Evolutionary conservation across 1,140 invertebrate species (phyloP).

Genomic region (Cylas formicarius): DNA sequence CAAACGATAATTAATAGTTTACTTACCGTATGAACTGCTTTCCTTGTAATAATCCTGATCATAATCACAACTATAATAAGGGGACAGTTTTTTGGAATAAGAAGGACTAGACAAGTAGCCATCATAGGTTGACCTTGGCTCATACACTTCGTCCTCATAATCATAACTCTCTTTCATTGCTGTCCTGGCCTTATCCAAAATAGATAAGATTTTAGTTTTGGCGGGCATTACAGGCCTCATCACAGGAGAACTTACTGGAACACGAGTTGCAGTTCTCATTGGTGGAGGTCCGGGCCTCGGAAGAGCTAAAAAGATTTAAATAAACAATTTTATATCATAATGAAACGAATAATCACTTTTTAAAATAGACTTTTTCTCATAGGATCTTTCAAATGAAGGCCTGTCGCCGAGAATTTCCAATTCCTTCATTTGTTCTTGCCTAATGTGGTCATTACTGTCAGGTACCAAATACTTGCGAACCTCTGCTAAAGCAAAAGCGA

Average conservation of each 20-base stretch:
- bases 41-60: too few species aligned
- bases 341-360: too few species aligned
- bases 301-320: constrained; percentile 15
- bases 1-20: too few species aligned
- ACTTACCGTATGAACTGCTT: too few species aligned
- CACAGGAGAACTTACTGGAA: constrained; percentile 42
- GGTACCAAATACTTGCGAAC: constrained; percentile 46
- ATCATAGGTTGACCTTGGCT: too few species aligned
- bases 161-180: constrained; percentile 72
- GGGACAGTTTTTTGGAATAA: too few species aligned
- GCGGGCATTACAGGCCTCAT: constrained; percentile 48
- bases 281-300: constrained; percentile 29
- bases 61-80: too few species aligned
- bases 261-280: constrained; percentile 44
- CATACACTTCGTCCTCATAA: constrained; percentile 41
- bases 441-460: constrained; percentile 78
- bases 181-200: constrained; percentile 68
- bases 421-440: constrained; percentile 78
- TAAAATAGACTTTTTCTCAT: too few species aligned
- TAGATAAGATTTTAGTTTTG: constrained; percentile 76
- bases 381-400: constrained; percentile 33
- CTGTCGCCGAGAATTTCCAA: constrained; percentile 60
- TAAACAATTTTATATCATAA: not conserved
- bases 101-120: too few species aligned
- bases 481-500: constrained; percentile 82